Base-by-base conservation (phyloP, 2,888 invertebrate genomes). In the Rambutsinella grinnellia region DNA sequence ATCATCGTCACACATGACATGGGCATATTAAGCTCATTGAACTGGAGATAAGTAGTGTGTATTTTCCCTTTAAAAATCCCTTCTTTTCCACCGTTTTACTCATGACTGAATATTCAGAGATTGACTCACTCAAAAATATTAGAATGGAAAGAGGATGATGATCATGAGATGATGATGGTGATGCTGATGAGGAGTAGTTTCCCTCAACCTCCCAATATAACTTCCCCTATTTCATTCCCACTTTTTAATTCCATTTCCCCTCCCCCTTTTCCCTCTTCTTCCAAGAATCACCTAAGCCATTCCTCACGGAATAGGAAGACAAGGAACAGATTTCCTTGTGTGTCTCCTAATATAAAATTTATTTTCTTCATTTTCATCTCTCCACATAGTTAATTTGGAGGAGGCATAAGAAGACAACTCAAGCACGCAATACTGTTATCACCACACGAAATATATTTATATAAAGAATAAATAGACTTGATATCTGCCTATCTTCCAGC, bases 311-410 rank as follows among this genome's bases (percentile, higher is more conserved):
- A n/a, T n/a, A n/a, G n/a, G n/a, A n/a, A n/a, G n/a, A n/a, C n/a
- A n/a, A n/a, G n/a, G n/a, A n/a, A n/a, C n/a, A n/a, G n/a, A n/a
- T n/a, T n/a, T n/a, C n/a, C n/a, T n/a, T n/a, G n/a, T n/a, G n/a
- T n/a, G n/a, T n/a, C n/a, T n/a, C n/a, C n/a, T n/a, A n/a, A n/a
- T n/a, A n/a, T n/a, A n/a, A 36, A 36, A 36, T 5, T 13, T 13
- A 8, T 36, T 36, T 61, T 61, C 61, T 46, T 19, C 62, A 21
- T 36, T 24, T 62, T 49, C 49, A 26, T 24, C 17, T 27, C 46
- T 46, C 36, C 60, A 60, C 46, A 60, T 46, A 60, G 60, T 60
- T 60, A 60, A 60, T 60, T 60, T 60, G 60, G 19, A 60, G n/a
- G 21, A 60, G 46, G 44, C 13, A 13, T 5, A 36, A 36, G 36